phyloP scores from a whole-genome alignment of 2,113 vertebrate species.

The Ammospiza caudacuta region DNA sequence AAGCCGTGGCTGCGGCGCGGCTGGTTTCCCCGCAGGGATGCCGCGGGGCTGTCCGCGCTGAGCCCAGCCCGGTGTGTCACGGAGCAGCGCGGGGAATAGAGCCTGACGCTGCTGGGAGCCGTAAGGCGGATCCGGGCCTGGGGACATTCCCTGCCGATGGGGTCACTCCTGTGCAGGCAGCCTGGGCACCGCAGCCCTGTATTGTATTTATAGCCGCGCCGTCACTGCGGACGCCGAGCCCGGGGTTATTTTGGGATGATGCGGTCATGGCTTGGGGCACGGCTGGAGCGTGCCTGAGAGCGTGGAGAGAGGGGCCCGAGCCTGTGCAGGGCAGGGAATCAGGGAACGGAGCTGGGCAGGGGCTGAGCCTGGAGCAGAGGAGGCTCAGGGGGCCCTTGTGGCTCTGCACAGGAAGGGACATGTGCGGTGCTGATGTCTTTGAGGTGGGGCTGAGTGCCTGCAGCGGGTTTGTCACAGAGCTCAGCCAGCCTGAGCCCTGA shows the following conservation, averaged over 20 bases:
- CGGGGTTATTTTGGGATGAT: background rate
- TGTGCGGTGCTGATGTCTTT: background rate
- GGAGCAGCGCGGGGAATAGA: background rate
- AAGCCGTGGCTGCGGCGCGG: background rate
- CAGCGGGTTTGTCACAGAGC: background rate
- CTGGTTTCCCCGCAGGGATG: fast-evolving
- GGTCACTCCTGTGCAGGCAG: background rate
- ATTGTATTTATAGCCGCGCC: background rate
- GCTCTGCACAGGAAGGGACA: background rate
- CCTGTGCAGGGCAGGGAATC: background rate
- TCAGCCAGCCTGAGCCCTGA: fast-evolving
- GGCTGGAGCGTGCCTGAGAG: background rate
- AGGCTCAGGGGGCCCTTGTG: background rate
- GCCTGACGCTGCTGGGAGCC: background rate
- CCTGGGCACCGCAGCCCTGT: background rate
- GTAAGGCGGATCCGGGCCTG: background rate
- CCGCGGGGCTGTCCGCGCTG: background rate
- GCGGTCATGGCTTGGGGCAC: background rate
- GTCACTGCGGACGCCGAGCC: background rate
- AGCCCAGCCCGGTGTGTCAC: background rate
- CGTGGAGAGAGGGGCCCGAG: background rate
- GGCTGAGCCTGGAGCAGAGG: background rate
- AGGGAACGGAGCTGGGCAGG: background rate
- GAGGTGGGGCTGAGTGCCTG: background rate
- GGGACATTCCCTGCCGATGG: background rate